Base-by-base conservation (phyloP, 2,797 vertebrate genomes). In the Thaleichthys pacificus region DNA sequence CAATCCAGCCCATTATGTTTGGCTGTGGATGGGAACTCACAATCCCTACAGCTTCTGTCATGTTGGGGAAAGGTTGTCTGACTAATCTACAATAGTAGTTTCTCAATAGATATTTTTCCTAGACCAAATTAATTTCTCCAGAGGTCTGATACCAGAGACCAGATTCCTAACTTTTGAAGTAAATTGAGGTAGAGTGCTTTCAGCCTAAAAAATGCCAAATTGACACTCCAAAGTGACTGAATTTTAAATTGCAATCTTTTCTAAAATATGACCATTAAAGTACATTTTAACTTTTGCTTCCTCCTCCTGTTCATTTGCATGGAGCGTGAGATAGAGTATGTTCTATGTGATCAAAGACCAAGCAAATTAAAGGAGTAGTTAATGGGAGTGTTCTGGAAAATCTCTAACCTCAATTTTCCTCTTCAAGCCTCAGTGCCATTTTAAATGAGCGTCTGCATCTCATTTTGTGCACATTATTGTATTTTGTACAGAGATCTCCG, bases 301-400 rank as follows among this genome's bases (percentile, higher is more conserved):
- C 42, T 75, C 3, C 51, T 76, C 70, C n/a, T 26, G 82, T 21
- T 80, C 26, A 71, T 61, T 75, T 63, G 15, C 56, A 73, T 74
- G 69, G 15, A 54, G 54, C 60, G 47, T 67, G 57, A 75, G 69
- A 54, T 64, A 69, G 22, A 78, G 61, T 15, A 58, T 30, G 57
- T 19, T 64, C 12, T 54, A 22, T 47, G 66, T 70, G 63, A 78
- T 80, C 85, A 78, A 77, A 82, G 79, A 82, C 73, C 76, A 77
- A 67, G 71, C 32, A 79, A 85, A 84, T 85, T 73, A 80, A 81
- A 84, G 77, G 62, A 68, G 70, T 38, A 77, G 78, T 75, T 85
- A 81, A 85, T 81, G 69, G 69, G 84, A 30, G n/a, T 82, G 63
- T 82, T 83, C 68, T 82, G 74, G 84, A 85, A 86, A 85, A 82